A percentile compares a stretch with the other conserved stretches of the same genome.
phyloP scores from a whole-genome alignment of 2,797 vertebrate genomes.

The Furcifer pardalis region DNA sequence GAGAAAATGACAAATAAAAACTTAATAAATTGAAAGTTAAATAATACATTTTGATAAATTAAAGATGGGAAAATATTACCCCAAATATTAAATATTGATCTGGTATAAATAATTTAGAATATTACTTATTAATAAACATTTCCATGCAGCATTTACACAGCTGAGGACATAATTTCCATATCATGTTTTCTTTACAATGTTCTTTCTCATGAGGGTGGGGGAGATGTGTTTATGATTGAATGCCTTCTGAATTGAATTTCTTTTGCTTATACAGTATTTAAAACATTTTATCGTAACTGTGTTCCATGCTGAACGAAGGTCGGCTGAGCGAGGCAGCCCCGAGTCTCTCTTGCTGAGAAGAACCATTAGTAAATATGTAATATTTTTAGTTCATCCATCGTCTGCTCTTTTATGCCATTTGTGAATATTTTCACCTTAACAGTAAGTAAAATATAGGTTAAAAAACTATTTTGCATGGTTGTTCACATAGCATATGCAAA shows the following conservation, averaged over 20 bases:
- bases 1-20: conserved; percentile 78
- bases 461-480: not conserved
- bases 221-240: conserved; percentile 7
- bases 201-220: not conserved
- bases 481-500: not conserved
- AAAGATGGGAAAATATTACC: conserved; percentile 78
- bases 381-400: not conserved
- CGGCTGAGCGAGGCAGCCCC: not conserved
- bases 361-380: not conserved
- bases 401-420: not conserved
- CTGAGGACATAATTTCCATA: not conserved
- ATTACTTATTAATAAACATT: conserved; percentile 76
- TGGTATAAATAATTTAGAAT: conserved; percentile 73
- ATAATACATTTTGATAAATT: conserved; percentile 82
- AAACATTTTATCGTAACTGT: not conserved
- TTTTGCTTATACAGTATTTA: not conserved
- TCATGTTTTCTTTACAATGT: not conserved
- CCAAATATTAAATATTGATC: conserved; percentile 82
- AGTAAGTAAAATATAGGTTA: not conserved
- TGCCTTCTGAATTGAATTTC: conserved; percentile 20
- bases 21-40: conserved; percentile 80
- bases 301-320: not conserved
- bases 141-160: conserved; percentile 51
- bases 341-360: not conserved
- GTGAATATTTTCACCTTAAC: not conserved